phyloP scores from a whole-genome alignment of 2,113 vertebrate genomes.

The Gracilinanus agilis region DNA sequence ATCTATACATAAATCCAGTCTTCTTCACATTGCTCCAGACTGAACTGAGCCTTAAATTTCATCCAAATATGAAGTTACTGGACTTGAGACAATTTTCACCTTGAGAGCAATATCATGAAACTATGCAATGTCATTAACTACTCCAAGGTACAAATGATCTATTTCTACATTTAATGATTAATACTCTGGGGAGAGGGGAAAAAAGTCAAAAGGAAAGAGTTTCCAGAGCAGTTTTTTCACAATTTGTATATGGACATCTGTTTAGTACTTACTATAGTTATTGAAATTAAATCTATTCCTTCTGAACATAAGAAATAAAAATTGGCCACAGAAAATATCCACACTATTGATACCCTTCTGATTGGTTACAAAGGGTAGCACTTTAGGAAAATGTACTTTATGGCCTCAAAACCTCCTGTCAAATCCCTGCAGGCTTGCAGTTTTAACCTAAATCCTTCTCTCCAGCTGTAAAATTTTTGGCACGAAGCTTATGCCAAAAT shows the following conservation, averaged over 20 bases:
- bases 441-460: neutral
- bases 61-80: neutral
- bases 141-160: neutral
- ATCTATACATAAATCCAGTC: neutral
- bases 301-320: neutral
- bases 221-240: neutral
- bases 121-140: neutral
- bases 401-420: neutral
- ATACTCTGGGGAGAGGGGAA: neutral
- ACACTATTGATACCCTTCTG: accelerated
- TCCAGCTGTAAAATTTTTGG: neutral
- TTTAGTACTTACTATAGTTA: neutral
- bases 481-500: neutral
- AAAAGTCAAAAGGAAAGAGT: neutral
- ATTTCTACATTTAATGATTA: neutral
- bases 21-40: neutral
- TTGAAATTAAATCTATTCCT: accelerated
- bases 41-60: neutral
- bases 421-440: neutral
- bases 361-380: neutral
- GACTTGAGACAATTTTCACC: neutral
- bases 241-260: neutral
- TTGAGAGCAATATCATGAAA: neutral
- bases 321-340: neutral
- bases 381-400: neutral